phyloP scores from a whole-genome alignment of 2,888 invertebrate genomes.

The Athrips mouffetella region DNA sequence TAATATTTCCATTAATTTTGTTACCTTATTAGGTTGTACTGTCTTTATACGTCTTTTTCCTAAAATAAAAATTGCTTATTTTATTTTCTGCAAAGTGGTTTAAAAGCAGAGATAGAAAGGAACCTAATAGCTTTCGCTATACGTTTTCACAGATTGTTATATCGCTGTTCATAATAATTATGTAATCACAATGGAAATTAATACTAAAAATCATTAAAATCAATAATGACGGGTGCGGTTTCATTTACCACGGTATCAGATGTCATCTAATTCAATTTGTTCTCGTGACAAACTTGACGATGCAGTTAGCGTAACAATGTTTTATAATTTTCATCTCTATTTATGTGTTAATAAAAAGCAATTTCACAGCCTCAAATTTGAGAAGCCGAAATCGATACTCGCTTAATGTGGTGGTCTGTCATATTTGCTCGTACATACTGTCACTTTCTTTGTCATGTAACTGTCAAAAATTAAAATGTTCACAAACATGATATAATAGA shows the following conservation, averaged over 20 bases:
- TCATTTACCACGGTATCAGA: constrained; percentile 33
- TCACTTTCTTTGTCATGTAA: constrained; percentile 41
- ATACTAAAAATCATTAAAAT: constrained; percentile 24
- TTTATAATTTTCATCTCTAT: constrained; percentile 20
- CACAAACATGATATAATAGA: constrained; percentile 30
- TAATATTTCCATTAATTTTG: constrained; percentile 28
- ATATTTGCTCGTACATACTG: constrained; percentile 35
- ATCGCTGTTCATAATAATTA: constrained; percentile 10
- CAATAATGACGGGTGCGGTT: constrained; percentile 23
- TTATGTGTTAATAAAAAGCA: constrained; percentile 13
- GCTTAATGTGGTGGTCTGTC: constrained; percentile 25
- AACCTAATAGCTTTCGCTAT: neutral
- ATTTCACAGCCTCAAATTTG: neutral
- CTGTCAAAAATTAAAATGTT: constrained; percentile 40
- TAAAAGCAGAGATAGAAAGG: too few species aligned
- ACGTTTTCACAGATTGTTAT: neutral
- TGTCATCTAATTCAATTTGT: constrained; percentile 38
- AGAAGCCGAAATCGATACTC: neutral
- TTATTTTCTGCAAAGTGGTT: constrained; percentile 23
- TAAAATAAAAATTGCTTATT: too few species aligned
- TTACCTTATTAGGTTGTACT: constrained; percentile 17
- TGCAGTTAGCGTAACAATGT: constrained; percentile 3
- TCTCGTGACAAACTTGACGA: constrained; percentile 19
- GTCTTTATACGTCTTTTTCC: too few species aligned
- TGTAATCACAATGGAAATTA: constrained; percentile 24